Base-by-base conservation (phyloP, 2,113 vertebrate genomes). In the Proterorhinus semilunaris region DNA sequence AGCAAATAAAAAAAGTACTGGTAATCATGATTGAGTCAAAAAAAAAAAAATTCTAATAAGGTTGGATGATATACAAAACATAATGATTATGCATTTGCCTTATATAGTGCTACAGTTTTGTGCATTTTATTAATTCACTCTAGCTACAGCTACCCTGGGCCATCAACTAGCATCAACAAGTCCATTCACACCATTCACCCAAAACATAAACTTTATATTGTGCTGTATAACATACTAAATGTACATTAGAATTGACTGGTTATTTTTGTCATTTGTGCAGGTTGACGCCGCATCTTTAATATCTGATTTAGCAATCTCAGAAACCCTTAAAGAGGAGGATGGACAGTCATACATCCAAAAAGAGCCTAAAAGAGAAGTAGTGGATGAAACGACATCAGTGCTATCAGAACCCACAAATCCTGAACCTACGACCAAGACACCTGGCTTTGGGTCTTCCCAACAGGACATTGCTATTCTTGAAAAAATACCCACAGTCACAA, bases 271-370 rank as follows among this genome's bases (percentile, higher is more conserved):
- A 68, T 72, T 63, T 62, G n/a, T 2, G 27, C 73, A 92, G 91
- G 61, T 48, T 21, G 62, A 66, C 15, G 62, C 66, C 36, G 73
- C 47, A 50, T 61, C 77, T 47, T 71, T 42, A 8, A 92, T 93
- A 36, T 88, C 93, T 48, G 91, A 87, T 43, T 76, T 91, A 43
- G 93, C 90, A 54, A 93, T 93, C 71, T 78, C 90, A 8, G 85
- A 88, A 36, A 90, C 92, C 63, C 92, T 92, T 70, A 90, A 86
- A 21, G 91, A 93, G 15, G 77, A 83, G 3, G 78, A 91, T 4
- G 68, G 69, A 51, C 83, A 68, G 53, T 76, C 78, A 49, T 78
- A 74, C 8, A 13, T 71, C 43, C 51, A 50, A 46, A 72, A 81
- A 49, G 80, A 85, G 67, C 49, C 69, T 6, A 62, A 75, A 69